Conservation (phyloP, 2,797 vertebrate genomes). For the Phataginus tricuspis region DNA sequence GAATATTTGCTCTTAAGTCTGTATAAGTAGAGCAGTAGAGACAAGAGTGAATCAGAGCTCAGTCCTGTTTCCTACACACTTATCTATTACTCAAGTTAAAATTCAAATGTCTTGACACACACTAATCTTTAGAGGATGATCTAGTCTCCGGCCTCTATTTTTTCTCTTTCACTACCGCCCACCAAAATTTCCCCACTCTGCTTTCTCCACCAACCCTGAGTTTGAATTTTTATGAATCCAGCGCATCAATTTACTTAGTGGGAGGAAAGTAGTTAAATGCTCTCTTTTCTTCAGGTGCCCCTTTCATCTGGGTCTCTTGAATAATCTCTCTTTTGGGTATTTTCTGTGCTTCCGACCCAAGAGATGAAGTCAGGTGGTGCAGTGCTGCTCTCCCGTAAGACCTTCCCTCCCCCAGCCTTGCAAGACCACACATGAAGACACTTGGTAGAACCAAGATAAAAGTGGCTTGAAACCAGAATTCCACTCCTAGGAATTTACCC, state of each 20-base stretch:
- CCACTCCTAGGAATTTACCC: too few relatives aligned
- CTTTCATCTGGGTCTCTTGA: not conserved
- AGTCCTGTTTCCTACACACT: rapidly evolving
- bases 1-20: not conserved
- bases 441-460: not conserved
- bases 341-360: not conserved
- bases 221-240: not conserved
- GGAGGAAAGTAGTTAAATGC: not conserved
- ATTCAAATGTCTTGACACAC: not conserved
- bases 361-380: too few relatives aligned
- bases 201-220: not conserved
- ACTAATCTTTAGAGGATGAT: not conserved
- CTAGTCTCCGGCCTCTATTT: not conserved
- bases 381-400: not conserved
- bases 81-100: not conserved
- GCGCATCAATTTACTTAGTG: not conserved
- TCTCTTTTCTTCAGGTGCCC: not conserved
- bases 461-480: too few relatives aligned
- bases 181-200: not conserved
- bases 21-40: not conserved
- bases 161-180: not conserved
- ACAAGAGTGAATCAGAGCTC: not conserved
- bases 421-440: not conserved
- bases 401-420: not conserved
- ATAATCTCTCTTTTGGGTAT: not conserved